Base-by-base conservation (phyloP, 2,113 vertebrate genomes). In the Willisornis vidua region DNA sequence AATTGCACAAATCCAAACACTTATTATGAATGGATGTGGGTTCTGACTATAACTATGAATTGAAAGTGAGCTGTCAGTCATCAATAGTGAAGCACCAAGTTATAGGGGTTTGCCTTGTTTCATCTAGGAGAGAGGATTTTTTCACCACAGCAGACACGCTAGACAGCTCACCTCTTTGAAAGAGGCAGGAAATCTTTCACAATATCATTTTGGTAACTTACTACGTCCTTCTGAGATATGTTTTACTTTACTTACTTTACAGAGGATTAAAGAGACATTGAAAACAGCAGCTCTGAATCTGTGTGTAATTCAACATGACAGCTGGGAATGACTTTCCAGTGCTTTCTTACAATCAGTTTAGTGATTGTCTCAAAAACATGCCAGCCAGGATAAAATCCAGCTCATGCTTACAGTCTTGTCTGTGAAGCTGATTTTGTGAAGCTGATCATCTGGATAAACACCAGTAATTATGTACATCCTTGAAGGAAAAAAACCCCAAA, bases 11-110 rank as follows among this genome's bases (percentile, higher is more conserved):
- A 75, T 96, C 87, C 85, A 93, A 95, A 86, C 52, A 82, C 25
- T 86, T 96, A 75, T 58, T 74, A 63, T 79, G 85, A 96, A 92
- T 94, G 90, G 87, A 93, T 91, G 92, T 94, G 95, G 94, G 51
- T 94, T 97, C 94, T 68, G 46, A 26, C 71, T 93, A 20, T 80
- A 89, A 94, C 93, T 93, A 93, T 55, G 73, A 96, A 94, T 52
- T 94, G 71, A 26, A 85, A 80, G 25, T 74, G 61, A 92, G 57
- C 70, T 94, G 73, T 75, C 90, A 87, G 87, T 93, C 94, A 79
- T 75, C 86, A 58, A 65, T 14, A 86, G 19, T 11, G 33, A 93
- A 85, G 31, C 37, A 81, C 14, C 17, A 67, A 80, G 61, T 94
- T 94, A 86, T 65, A 94, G 68, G 57, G 80, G 80, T 96, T 93